Conservation (phyloP, 2,797 vertebrate genomes). For the Typhlichthys subterraneus region DNA sequence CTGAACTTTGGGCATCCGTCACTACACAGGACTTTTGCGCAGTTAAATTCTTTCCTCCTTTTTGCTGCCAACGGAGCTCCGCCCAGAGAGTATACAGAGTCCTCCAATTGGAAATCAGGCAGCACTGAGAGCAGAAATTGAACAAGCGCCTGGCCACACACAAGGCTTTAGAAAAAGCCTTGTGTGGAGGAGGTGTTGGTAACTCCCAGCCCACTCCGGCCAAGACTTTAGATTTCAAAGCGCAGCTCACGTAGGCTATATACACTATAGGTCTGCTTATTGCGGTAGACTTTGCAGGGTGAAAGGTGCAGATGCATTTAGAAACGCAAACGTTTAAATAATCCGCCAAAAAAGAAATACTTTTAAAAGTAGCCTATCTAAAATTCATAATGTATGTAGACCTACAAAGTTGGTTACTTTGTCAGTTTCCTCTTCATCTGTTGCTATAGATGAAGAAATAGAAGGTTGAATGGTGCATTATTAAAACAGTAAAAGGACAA, state of each 20-base stretch:
- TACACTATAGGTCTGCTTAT: slow-evolving; percentile 27
- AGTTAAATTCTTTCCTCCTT: slow-evolving; percentile 86
- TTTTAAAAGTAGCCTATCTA: too few relatives aligned
- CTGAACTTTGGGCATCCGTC: slow-evolving; percentile 95
- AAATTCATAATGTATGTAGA: too few relatives aligned
- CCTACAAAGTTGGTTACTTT: not conserved
- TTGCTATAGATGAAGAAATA: slow-evolving; percentile 24
- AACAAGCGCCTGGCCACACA: slow-evolving; percentile 63
- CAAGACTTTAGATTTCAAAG: slow-evolving; percentile 58
- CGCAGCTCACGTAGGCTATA: slow-evolving; percentile 42
- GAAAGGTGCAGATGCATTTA: not conserved
- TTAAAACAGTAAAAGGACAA: too few relatives aligned
- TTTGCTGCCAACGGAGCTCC: slow-evolving; percentile 80
- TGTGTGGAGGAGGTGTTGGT: slow-evolving; percentile 66
- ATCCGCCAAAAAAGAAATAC: too few relatives aligned
- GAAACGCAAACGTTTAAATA: not conserved
- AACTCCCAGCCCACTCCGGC: slow-evolving; percentile 69
- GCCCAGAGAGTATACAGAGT: slow-evolving; percentile 58
- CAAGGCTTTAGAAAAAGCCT: slow-evolving; percentile 43
- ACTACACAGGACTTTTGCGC: slow-evolving; percentile 88
- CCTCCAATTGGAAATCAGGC: slow-evolving; percentile 83
- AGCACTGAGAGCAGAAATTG: slow-evolving; percentile 49
- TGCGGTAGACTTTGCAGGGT: slow-evolving; percentile 8
- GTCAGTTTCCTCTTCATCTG: slow-evolving; percentile 12
- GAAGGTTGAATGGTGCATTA: too few relatives aligned